Percentiles rank a stretch among this genome's conserved stretches.
phyloP scores from a whole-genome alignment of 2,888 invertebrate species.

The Dugesia japonica region DNA sequence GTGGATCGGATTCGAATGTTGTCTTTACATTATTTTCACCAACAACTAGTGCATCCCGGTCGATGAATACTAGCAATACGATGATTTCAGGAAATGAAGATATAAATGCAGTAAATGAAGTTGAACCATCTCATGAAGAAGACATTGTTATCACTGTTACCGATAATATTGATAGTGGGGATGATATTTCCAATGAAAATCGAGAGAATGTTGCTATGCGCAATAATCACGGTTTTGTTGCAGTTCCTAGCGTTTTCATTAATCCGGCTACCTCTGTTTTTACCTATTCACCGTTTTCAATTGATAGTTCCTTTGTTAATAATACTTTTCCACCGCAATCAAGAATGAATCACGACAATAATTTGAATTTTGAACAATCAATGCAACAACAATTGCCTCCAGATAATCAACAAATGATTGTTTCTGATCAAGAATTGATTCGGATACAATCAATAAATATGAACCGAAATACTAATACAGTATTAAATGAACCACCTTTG shows the following conservation, averaged over 20 bases:
- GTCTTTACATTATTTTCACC: conserved; percentile 6
- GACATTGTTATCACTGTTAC: not conserved
- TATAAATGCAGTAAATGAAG: not conserved
- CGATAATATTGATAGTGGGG: conserved; percentile 5
- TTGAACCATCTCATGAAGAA: not conserved
- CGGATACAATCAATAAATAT: not conserved
- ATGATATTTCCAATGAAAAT: not conserved
- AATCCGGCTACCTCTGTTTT: not conserved
- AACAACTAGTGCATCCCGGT: not conserved
- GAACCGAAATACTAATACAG: not conserved
- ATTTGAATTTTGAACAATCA: not conserved
- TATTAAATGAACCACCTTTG: not conserved
- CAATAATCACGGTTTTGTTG: conserved; percentile 3
- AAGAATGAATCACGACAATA: not conserved
- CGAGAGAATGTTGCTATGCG: not conserved
- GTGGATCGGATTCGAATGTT: not conserved
- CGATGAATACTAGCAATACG: not conserved
- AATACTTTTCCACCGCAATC: not conserved
- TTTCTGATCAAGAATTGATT: not conserved
- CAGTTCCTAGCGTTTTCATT: not conserved
- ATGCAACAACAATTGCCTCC: not conserved
- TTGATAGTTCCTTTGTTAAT: not conserved
- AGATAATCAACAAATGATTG: not conserved
- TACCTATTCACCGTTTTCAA: not conserved
- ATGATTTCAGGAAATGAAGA: not conserved